Evolutionary conservation across 2,113 vertebrate genomes (phyloP).

Genomic region (Trochalopteron elliotii): DNA sequence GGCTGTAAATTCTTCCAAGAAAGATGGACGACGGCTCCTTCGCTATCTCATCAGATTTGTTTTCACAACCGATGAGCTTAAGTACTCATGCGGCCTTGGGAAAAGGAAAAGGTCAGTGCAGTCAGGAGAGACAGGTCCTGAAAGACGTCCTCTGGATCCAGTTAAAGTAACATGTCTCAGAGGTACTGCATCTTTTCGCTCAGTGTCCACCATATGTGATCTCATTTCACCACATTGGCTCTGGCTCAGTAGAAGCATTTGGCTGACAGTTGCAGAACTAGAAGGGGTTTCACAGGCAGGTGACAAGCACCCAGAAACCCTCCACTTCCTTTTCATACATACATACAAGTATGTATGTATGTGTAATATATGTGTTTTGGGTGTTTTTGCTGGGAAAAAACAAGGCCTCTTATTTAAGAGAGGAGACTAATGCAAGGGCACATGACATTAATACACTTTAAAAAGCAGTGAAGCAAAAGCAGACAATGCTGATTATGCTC

Average conservation of each 20-base stretch:
- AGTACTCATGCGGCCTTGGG: slow-evolving; percentile 98
- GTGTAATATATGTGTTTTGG: background rate
- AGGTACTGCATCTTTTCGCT: slow-evolving; percentile 90
- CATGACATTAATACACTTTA: background rate
- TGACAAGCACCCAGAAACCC: slow-evolving; percentile 17
- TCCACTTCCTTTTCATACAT: background rate
- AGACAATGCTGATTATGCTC: background rate
- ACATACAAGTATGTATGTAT: background rate
- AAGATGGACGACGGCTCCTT: slow-evolving; percentile 93
- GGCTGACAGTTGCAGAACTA: slow-evolving; percentile 45
- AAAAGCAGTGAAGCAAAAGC: background rate
- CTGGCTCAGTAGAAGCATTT: slow-evolving; percentile 70
- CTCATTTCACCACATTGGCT: slow-evolving; percentile 82
- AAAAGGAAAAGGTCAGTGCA: slow-evolving; percentile 99
- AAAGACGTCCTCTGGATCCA: slow-evolving; percentile 97
- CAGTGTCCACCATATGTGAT: slow-evolving; percentile 78
- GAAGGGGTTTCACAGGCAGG: slow-evolving; percentile 36
- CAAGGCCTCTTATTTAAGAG: background rate
- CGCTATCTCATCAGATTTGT: slow-evolving; percentile 98
- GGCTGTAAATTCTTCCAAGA: slow-evolving; percentile 98
- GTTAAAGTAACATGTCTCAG: slow-evolving; percentile 99
- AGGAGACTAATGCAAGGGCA: background rate
- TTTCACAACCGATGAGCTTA: slow-evolving; percentile 98
- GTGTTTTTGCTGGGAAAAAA: background rate
- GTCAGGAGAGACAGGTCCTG: slow-evolving; percentile 93